Evolutionary conservation across 2,113 vertebrate species (phyloP).

Genomic region (Urocolius indicus): DNA sequence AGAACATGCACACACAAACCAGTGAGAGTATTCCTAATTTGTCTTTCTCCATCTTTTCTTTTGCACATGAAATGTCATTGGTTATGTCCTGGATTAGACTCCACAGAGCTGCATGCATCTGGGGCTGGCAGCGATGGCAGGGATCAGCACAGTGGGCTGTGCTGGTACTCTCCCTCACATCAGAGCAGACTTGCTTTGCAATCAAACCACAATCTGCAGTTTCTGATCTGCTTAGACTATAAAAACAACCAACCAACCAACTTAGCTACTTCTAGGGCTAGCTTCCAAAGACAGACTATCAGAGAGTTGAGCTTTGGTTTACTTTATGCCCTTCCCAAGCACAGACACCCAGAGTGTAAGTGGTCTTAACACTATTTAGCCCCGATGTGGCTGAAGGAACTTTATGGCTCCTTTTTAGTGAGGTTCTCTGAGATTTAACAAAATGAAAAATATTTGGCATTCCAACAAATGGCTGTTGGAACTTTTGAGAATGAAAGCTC

Average conservation of each 20-base stretch:
- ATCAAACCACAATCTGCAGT: neutral
- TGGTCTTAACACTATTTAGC: neutral
- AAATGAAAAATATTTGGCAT: neutral
- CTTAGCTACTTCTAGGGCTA: neutral
- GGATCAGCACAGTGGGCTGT: fast-evolving
- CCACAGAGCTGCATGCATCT: fast-evolving
- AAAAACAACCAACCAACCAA: neutral
- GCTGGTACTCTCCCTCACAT: neutral
- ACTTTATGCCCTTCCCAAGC: neutral
- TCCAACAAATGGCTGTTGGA: neutral
- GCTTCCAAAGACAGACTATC: neutral
- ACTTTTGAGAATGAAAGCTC: neutral
- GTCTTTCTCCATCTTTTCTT: neutral
- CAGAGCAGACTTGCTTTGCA: neutral
- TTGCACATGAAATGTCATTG: neutral
- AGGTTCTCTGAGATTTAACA: neutral
- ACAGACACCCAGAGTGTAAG: neutral
- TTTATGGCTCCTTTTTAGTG: neutral
- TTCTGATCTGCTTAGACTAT: neutral
- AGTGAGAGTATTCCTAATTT: neutral
- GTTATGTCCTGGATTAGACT: neutral
- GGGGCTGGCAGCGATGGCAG: fast-evolving
- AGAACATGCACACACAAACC: neutral
- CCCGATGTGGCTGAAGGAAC: neutral
- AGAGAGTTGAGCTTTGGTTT: neutral